Evolutionary conservation across 1,140 invertebrate species (phyloP).

Genomic region (Aplysia californica): DNA sequence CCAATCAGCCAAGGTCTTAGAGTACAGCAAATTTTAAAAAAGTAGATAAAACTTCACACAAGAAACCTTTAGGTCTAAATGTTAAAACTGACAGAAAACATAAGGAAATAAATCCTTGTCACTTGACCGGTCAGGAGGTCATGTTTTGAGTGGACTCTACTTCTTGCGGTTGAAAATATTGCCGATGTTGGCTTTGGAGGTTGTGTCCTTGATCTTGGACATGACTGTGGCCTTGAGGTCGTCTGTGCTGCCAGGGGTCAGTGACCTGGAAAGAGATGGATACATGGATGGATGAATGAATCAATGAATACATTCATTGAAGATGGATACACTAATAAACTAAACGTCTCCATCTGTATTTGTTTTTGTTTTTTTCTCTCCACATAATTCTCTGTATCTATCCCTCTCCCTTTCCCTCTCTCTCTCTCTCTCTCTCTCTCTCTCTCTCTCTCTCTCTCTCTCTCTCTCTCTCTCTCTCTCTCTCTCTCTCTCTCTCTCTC

Average conservation of each 20-base stretch:
- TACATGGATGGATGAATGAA: background rate
- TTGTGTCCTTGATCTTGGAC: conserved; percentile 60
- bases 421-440: conserved; percentile 13
- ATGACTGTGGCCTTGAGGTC: conserved; percentile 59
- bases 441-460: background rate
- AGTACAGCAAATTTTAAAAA: too few species aligned
- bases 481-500: background rate
- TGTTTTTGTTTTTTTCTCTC: background rate
- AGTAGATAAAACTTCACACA: too few species aligned
- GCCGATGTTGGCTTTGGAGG: conserved; percentile 57
- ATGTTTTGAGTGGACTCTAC: too few species aligned
- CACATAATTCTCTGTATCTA: background rate
- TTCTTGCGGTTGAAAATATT: conserved; percentile 62
- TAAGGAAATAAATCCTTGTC: too few species aligned
- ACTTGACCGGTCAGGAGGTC: too few species aligned
- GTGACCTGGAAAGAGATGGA: conserved; percentile 4
- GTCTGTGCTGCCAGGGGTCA: conserved; percentile 38
- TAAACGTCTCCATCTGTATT: background rate
- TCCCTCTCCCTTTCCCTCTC: conserved; percentile 7
- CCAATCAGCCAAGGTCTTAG: too few species aligned
- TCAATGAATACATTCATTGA: background rate
- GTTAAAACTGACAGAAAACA: too few species aligned
- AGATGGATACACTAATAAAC: background rate
- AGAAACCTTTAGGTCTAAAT: too few species aligned
- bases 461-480: background rate